Evolutionary conservation across 2,888 invertebrate species (phyloP).

Genomic region (Drosophila cognata): DNA sequence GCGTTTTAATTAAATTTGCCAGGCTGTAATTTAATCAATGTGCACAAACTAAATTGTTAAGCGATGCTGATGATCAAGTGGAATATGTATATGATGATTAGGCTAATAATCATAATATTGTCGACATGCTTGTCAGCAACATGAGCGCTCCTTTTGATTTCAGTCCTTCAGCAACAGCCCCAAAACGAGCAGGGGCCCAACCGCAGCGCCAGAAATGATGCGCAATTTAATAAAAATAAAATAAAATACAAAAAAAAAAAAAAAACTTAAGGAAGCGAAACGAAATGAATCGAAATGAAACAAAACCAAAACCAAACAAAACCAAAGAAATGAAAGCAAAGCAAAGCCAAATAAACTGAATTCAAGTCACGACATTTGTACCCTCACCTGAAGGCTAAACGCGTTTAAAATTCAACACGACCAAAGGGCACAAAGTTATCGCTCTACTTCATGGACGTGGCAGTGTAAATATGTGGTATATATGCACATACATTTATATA

Average conservation of each 20-base stretch:
- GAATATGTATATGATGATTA: slow-evolving; percentile 1
- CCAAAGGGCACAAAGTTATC: slow-evolving; percentile 39
- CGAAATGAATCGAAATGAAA: slow-evolving; percentile 7
- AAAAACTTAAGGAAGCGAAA: slow-evolving; percentile 15
- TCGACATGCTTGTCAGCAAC: not conserved
- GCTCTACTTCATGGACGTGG: slow-evolving; percentile 24
- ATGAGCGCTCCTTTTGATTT: slow-evolving; percentile 9
- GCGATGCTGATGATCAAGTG: not conserved
- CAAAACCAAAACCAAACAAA: slow-evolving; percentile 10
- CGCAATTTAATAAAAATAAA: not conserved
- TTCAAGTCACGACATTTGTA: slow-evolving; percentile 64
- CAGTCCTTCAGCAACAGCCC: not conserved
- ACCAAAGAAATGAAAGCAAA: slow-evolving; percentile 10
- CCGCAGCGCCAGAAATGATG: too few species aligned
- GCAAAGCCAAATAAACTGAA: slow-evolving; percentile 38
- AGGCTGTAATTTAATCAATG: slow-evolving; percentile 1
- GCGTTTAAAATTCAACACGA: slow-evolving; percentile 58
- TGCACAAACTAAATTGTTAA: not conserved
- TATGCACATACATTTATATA: not conserved
- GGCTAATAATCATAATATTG: slow-evolving; percentile 16
- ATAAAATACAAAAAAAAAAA: not conserved
- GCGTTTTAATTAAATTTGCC: slow-evolving; percentile 10
- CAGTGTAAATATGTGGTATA: slow-evolving; percentile 21
- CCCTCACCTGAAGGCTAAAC: slow-evolving; percentile 46
- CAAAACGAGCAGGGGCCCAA: not conserved